Conservation (phyloP, 2,113 vertebrate species). For the Carlito syrichta region DNA sequence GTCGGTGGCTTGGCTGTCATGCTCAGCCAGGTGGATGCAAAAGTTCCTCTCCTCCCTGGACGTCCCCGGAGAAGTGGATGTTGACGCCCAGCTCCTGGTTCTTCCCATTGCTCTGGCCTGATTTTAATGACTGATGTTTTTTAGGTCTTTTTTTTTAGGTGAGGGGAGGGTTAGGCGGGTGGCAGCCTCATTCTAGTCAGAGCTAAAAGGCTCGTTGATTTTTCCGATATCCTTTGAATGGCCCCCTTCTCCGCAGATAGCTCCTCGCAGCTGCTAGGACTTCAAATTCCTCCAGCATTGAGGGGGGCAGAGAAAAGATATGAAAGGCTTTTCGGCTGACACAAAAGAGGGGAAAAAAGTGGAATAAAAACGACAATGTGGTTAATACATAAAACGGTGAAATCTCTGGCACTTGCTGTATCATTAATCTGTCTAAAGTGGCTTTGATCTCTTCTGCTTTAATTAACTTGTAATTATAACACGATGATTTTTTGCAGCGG, state of each 20-base stretch:
- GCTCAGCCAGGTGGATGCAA: neutral
- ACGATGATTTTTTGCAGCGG: constrained; percentile 66
- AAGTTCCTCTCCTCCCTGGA: neutral
- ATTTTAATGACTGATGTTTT: constrained; percentile 66
- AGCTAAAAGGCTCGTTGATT: constrained; percentile 72
- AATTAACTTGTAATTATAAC: constrained; percentile 86
- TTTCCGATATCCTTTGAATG: constrained; percentile 79
- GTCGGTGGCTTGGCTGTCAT: neutral
- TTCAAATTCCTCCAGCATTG: constrained; percentile 79
- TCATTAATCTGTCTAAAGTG: constrained; percentile 84
- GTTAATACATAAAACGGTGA: constrained; percentile 63
- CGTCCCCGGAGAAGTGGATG: neutral
- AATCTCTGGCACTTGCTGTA: constrained; percentile 72
- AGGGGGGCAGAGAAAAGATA: constrained; percentile 63
- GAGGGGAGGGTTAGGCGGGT: constrained; percentile 29
- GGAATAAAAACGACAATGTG: constrained; percentile 39
- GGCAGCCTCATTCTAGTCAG: constrained; percentile 58
- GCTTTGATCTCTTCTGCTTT: constrained; percentile 84
- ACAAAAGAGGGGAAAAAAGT: constrained; percentile 42
- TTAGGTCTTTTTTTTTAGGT: constrained; percentile 17
- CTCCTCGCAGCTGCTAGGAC: constrained; percentile 80
- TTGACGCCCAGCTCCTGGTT: neutral
- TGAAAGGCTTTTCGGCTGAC: constrained; percentile 62
- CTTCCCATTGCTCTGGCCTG: constrained; percentile 40
- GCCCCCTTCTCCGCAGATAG: constrained; percentile 69